Evolutionary conservation across 2,797 vertebrate genomes (phyloP).

Genomic region (Lerista edwardsae): DNA sequence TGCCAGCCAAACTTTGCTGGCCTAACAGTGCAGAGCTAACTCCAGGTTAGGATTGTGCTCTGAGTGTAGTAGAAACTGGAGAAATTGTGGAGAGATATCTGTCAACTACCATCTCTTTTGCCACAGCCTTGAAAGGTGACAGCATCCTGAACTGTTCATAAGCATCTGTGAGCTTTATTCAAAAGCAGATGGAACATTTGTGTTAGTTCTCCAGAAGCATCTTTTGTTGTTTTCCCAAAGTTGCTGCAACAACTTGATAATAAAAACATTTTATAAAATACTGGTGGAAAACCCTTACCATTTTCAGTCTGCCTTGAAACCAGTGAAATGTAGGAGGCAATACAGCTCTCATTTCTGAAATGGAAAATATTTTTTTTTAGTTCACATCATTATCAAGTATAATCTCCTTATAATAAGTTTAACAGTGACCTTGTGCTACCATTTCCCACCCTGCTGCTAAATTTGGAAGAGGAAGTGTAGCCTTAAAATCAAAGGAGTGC

Average conservation of each 20-base stretch:
- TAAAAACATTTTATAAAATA: constrained; percentile 74
- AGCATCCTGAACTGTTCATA: constrained; percentile 42
- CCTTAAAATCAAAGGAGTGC: constrained; percentile 19
- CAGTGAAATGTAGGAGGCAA: constrained; percentile 70
- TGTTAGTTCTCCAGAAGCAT: constrained; percentile 60
- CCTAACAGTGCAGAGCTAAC: too few relatives aligned
- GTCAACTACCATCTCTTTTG: constrained; percentile 30
- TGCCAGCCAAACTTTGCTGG: too few relatives aligned
- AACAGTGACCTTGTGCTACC: constrained; percentile 58
- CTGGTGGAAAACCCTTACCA: constrained; percentile 68
- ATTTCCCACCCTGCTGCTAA: constrained; percentile 36
- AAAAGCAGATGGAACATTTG: constrained; percentile 57
- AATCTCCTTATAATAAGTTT: constrained; percentile 68
- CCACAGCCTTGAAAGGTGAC: constrained; percentile 15
- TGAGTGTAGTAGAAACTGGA: constrained; percentile 37
- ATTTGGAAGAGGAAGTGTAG: constrained; percentile 44
- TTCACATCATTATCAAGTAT: constrained; percentile 68
- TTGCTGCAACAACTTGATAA: constrained; percentile 71
- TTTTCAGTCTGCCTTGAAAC: constrained; percentile 70
- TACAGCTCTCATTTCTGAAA: constrained; percentile 70
- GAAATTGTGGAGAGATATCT: constrained; percentile 31
- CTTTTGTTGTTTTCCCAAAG: constrained; percentile 62
- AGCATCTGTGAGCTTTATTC: constrained; percentile 62
- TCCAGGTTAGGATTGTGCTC: too few relatives aligned
- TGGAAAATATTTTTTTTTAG: constrained; percentile 67